Conservation (phyloP, 2,888 invertebrate genomes). For the Rapana venosa region DNA sequence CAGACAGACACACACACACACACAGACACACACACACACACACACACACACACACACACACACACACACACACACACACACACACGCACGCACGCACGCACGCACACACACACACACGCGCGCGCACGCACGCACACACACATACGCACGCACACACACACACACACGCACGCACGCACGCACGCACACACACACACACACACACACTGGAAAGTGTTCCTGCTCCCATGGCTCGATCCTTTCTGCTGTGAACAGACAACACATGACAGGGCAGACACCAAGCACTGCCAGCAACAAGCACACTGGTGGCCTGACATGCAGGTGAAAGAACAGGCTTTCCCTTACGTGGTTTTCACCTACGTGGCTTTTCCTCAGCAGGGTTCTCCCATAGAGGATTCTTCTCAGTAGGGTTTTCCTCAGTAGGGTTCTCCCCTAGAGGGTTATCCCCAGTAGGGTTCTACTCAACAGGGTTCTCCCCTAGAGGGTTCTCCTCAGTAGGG, state of each 20-base stretch:
- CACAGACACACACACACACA: background rate
- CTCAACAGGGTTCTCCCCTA: no score
- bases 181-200: background rate
- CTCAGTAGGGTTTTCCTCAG: no score
- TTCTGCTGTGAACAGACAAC: background rate
- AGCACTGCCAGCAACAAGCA: background rate
- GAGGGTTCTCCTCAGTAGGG: no score
- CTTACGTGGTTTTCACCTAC: background rate
- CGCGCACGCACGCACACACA: background rate
- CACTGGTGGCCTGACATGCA: background rate
- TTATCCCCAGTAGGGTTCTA: no score
- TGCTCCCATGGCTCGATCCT: no score
- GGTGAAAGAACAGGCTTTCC: background rate
- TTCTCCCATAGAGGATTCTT: no score
- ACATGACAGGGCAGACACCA: background rate
- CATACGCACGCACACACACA: background rate
- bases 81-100: background rate
- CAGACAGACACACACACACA: background rate
- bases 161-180: background rate
- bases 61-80: background rate
- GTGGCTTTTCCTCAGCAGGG: no score
- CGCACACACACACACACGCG: background rate
- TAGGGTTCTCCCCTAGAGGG: no score
- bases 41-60: background rate
- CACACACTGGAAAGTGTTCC: background rate